A percentile compares a stretch with the other conserved stretches of the same genome.
Conservation (phyloP, 2,797 vertebrate species). For the Nyctibius grandis region DNA sequence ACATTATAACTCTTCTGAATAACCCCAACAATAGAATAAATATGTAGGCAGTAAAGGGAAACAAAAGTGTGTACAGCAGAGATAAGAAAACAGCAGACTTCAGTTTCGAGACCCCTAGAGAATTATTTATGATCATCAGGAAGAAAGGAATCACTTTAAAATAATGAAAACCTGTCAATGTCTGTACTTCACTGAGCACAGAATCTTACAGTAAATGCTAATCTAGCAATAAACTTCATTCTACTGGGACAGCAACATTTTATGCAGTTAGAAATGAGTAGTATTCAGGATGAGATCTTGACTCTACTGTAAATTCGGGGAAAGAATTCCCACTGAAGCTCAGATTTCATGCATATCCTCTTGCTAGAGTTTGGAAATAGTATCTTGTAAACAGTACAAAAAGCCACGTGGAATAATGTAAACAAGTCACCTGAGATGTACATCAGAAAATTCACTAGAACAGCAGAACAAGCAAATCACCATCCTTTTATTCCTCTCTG, state of each 20-base stretch:
- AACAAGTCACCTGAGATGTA: neutral
- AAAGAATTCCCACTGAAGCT: neutral
- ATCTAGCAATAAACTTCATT: conserved; percentile 8
- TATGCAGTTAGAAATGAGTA: neutral
- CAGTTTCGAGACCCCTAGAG: neutral
- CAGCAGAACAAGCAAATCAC: neutral
- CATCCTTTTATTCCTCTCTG: neutral
- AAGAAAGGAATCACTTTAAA: conserved; percentile 38
- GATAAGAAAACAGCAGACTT: neutral
- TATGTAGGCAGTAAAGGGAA: neutral
- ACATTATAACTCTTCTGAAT: neutral
- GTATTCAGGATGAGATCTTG: neutral
- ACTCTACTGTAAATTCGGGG: neutral
- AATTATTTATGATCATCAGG: neutral
- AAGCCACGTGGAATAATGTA: neutral
- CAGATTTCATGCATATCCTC: neutral
- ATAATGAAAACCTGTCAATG: conserved; percentile 35
- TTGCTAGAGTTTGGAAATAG: neutral
- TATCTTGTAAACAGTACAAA: neutral
- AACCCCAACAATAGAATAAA: conserved; percentile 7
- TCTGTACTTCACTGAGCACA: neutral
- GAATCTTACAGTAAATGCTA: conserved; percentile 5
- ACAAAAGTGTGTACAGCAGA: neutral
- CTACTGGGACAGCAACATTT: neutral
- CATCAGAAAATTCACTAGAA: neutral